Evolutionary conservation across 2,113 vertebrate genomes (phyloP), one percentile per base, ranked within the genome.

Genomic region (Eidolon helvum): DNA sequence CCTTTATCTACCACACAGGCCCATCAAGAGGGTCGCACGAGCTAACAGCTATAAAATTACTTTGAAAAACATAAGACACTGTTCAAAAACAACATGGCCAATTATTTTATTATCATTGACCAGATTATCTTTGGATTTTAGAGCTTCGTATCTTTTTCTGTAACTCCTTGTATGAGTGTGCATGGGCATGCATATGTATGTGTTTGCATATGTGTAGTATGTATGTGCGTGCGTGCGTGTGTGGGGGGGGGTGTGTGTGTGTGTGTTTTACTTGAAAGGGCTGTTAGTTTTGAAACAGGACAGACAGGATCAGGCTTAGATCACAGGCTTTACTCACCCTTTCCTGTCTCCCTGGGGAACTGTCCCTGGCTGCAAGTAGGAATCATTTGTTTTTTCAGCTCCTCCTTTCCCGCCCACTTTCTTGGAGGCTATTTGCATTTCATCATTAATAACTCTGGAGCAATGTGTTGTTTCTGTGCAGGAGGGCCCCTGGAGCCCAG

Each of bases 351-450:
- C 38, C 72, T 10, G 0, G 30, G 28, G 45, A 66, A n/a, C 18
- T 72, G 24, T 21, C 63, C 28, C 69, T 55, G 75, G 43, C 35
- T 83, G 38, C 9, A 10, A 26, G 50, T 75, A 90, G 65, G 50
- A 65, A 18, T 92, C 69, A 40, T 78, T 90, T 93, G 78, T 95
- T 79, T 91, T 82, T 38, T 55, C n/a, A 93, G 22, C 48, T 65
- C 68, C 57, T 91, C 61, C 55, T 93, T 95, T 82, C 79, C 48
- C 35, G 10, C 38, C 55, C 77, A 30, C 53, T 87, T 68, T 72
- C 19, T 59, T 87, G 79, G 74, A 87, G 65, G 28, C 65, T 38
- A 38, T 95, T 96, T 97, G 61, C 68, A 45, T 95, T 87, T 94
- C 90, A 30, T 93, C 35, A 40, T 63, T 86, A 63, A 68, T 93